Conservation (phyloP, 2,113 vertebrate species). For the Limnothrissa miodon region DNA sequence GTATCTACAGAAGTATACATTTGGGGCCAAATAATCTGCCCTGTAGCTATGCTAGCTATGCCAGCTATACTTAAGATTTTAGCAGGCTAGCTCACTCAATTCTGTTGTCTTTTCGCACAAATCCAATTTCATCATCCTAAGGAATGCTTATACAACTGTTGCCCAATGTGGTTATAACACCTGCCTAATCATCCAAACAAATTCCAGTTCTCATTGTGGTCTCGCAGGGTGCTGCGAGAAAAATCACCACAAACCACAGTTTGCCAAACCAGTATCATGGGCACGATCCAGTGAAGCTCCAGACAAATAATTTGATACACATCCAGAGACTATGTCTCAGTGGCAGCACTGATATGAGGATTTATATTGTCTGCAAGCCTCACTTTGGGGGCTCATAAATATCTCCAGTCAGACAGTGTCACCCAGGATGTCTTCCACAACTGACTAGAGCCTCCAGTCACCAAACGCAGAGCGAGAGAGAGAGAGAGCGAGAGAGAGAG, state of each 20-base stretch:
- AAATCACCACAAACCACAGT: background rate
- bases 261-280: background rate
- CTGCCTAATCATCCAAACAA: too few relatives aligned
- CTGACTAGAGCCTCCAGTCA: background rate
- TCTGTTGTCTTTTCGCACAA: background rate
- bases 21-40: too few relatives aligned
- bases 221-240: too few relatives aligned
- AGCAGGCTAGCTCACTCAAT: too few relatives aligned
- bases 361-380: background rate
- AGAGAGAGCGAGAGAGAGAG: background rate
- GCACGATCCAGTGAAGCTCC: background rate
- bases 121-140: background rate
- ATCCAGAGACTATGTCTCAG: background rate
- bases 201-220: too few relatives aligned
- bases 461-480: background rate
- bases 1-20: too few relatives aligned
- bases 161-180: too few relatives aligned
- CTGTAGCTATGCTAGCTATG: too few relatives aligned
- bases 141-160: background rate
- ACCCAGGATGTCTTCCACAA: background rate
- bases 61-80: too few relatives aligned
- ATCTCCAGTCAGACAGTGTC: conserved; percentile 22
- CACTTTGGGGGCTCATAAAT: background rate
- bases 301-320: background rate
- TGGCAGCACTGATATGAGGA: conserved; percentile 2